Evolutionary conservation across 2,888 invertebrate species (phyloP).

Genomic region (Protodeltote pygarga): DNA sequence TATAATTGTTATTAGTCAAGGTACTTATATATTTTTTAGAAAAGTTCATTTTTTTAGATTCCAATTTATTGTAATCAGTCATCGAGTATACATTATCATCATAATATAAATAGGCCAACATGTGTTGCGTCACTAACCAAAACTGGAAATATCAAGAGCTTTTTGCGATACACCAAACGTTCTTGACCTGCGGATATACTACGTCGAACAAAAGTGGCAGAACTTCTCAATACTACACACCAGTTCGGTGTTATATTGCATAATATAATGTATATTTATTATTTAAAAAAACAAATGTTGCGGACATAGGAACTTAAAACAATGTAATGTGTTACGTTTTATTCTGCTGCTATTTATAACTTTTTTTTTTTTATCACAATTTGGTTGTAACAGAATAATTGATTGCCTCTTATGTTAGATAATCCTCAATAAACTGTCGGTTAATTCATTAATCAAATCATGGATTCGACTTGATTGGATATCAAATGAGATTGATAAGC

Average conservation of each 20-base stretch:
- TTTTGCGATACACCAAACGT: slow-evolving; percentile 26
- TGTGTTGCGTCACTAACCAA: slow-evolving; percentile 35
- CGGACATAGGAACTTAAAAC: too few species aligned
- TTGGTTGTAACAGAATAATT: too few species aligned
- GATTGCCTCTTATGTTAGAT: too few species aligned
- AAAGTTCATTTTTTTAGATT: not conserved
- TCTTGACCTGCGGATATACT: slow-evolving; percentile 36
- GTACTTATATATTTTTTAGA: too few species aligned
- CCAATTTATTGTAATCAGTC: not conserved
- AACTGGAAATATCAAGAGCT: slow-evolving; percentile 37
- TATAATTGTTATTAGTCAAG: too few species aligned
- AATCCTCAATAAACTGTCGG: too few species aligned
- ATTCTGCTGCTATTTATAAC: too few species aligned
- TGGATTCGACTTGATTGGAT: slow-evolving; percentile 17
- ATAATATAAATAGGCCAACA: slow-evolving; percentile 29
- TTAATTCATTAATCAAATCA: slow-evolving; percentile 4
- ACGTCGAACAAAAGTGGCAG: slow-evolving; percentile 1
- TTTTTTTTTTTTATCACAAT: too few species aligned
- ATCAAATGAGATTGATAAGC: slow-evolving; percentile 15
- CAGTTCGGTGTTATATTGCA: slow-evolving; percentile 17
- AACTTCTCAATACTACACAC: slow-evolving; percentile 11
- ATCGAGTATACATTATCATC: slow-evolving; percentile 17
- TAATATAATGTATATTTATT: too few species aligned
- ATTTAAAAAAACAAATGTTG: too few species aligned
- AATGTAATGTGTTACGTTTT: too few species aligned